Conservation (phyloP, 2,888 invertebrate genomes). For the Schizotus pectinicornis region DNA sequence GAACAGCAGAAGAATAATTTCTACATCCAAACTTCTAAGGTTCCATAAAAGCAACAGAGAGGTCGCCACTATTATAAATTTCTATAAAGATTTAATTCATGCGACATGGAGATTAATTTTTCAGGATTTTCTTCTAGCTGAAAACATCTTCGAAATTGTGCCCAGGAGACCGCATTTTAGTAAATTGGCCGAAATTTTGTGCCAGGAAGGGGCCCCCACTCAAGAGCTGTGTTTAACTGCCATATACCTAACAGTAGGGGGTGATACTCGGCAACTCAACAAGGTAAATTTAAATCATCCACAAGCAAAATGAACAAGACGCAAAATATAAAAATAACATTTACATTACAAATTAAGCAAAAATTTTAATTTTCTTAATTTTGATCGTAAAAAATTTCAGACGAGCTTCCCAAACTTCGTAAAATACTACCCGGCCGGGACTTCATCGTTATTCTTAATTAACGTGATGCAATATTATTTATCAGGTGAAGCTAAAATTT, state of each 20-base stretch:
- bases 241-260: conserved; percentile 67
- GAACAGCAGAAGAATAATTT: too few relatives aligned
- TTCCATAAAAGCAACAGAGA: neutral
- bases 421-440: conserved; percentile 60
- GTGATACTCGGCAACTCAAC: conserved; percentile 64
- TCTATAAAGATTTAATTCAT: neutral
- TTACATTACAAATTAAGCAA: too few relatives aligned
- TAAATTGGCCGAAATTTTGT: conserved; percentile 52
- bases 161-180: conserved; percentile 49
- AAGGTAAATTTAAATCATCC: conserved; percentile 54
- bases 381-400: too few relatives aligned
- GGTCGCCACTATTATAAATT: neutral
- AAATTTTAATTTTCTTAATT: too few relatives aligned
- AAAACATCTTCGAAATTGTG: conserved; percentile 49
- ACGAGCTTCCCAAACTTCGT: conserved; percentile 47
- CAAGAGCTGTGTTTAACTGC: conserved; percentile 65
- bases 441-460: conserved; percentile 58
- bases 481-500: conserved; percentile 40
- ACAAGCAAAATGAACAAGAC: too few relatives aligned
- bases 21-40: neutral
- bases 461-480: conserved; percentile 56
- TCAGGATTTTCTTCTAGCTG: conserved; percentile 41
- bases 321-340: too few relatives aligned
- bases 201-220: conserved; percentile 57
- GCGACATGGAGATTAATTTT: conserved; percentile 23